Evolutionary conservation across 2,888 invertebrate genomes (phyloP).

Genomic region (Liodrosophila aerea): DNA sequence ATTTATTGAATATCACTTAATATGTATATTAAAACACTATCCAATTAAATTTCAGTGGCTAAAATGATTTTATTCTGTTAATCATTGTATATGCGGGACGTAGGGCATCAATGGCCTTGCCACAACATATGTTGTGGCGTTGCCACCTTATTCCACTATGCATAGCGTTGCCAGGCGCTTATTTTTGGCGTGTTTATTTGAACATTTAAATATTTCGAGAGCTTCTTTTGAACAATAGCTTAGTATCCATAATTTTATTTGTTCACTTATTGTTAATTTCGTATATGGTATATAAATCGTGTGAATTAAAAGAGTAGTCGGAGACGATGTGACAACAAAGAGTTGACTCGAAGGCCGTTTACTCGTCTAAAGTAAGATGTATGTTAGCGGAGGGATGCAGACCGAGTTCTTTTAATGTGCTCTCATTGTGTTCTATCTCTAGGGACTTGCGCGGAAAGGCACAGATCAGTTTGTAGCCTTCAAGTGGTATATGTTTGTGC

Average conservation of each 20-base stretch:
- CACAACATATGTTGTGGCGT: conserved; percentile 27
- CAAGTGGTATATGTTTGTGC: conserved; percentile 79
- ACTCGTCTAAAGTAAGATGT: conserved; percentile 81
- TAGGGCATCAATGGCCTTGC: conserved; percentile 26
- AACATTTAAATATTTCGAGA: background rate
- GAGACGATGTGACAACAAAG: conserved; percentile 16
- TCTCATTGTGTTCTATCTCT: conserved; percentile 73
- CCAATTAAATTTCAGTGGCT: too few species aligned
- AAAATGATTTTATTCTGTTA: background rate
- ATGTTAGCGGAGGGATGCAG: conserved; percentile 82
- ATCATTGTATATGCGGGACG: background rate
- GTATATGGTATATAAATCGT: conserved; percentile 40
- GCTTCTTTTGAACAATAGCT: conserved; percentile 3
- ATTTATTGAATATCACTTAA: too few species aligned
- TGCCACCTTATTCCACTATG: background rate
- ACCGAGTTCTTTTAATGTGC: conserved; percentile 78
- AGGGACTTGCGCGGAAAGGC: conserved; percentile 81
- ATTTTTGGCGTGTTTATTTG: background rate
- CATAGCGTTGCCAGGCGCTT: too few species aligned
- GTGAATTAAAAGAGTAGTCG: conserved; percentile 15
- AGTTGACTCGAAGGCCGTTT: conserved; percentile 28
- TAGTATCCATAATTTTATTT: conserved; percentile 21
- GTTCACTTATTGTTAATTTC: conserved; percentile 36
- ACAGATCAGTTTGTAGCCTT: conserved; percentile 81
- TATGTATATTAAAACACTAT: too few species aligned